Evolutionary conservation across 1,140 invertebrate genomes (phyloP), one percentile per base, ranked within the genome.

Genomic region (Leptoteleia sp.): DNA sequence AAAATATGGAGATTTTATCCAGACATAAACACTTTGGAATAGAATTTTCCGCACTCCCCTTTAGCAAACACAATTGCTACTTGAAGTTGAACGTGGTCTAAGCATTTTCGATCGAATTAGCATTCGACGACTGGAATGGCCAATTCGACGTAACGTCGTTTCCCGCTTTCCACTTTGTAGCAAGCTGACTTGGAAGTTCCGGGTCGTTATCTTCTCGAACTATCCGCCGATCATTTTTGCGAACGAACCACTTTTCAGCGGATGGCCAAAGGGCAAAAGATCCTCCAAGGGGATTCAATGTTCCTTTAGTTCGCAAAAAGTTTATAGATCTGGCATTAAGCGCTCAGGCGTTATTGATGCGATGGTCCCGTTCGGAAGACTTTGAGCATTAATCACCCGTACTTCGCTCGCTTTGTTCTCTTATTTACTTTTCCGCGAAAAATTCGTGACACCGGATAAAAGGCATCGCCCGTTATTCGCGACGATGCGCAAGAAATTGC

Each of bases 161-260:
- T 64, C 12, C 45, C 59, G 42, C 35, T 64, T 64, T 64, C 35
- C 59, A 42, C 35, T 64, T 64, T 64, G 61, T 64, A 29, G 25
- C 25, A 15, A 25, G 61, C 61, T 64, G 47, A 64, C 47, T 64
- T 52, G 1, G 61, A 42, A 50, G 35, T 64, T 52, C 22, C 22
- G n/a, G 35, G 47, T 33, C 16, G 33, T 64, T 64, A 64, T 38
- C 61, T 64, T 15, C 5, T 38, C 15, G 17, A 62, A 62, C 37
- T 25, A 54, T 35, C 42, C 9, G 15, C 61, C 33, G 38, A 65
- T 65, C 17, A 54, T 43, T 65, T 65, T 65, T 54, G 47, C 61
- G 11, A 43, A 27, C n/a, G 27, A 33, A 22, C 45, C 43, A 27
- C 31, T 48, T 62, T 42, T 40, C 61, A 8, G 35, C 4, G 6